Evolutionary conservation across 2,797 vertebrate genomes (phyloP).

Genomic region (Mycteria americana): DNA sequence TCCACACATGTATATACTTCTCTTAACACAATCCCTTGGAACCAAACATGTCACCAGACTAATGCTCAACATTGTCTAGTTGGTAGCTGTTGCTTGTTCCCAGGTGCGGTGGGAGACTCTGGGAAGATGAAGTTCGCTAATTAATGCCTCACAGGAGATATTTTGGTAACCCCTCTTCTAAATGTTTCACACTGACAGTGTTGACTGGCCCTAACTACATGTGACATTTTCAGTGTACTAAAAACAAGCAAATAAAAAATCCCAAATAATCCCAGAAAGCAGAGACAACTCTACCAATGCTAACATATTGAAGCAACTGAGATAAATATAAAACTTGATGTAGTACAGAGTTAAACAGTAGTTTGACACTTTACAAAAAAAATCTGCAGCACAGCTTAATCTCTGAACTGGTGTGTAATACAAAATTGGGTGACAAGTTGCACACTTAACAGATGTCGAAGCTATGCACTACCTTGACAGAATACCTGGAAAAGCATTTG

Average conservation of each 20-base stretch:
- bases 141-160: neutral
- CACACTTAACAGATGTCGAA: neutral
- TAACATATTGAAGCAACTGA: neutral
- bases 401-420: neutral
- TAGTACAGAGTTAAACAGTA: neutral
- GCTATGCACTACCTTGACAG: neutral
- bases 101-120: neutral
- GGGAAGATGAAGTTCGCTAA: neutral
- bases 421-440: neutral
- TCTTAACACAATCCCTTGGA: neutral
- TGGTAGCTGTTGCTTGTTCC: neutral
- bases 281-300: neutral
- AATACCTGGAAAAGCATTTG: neutral
- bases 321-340: neutral
- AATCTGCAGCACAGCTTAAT: neutral
- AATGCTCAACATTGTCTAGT: neutral
- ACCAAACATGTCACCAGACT: neutral
- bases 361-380: neutral
- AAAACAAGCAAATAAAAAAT: neutral
- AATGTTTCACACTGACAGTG: neutral
- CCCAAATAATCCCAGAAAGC: neutral
- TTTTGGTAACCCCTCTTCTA: neutral
- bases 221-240: neutral
- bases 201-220: neutral
- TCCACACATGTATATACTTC: accelerated